Percentiles rank a stretch among this genome's conserved stretches.
Conservation (phyloP, 2,113 vertebrate species). For the Anolis sagrei region DNA sequence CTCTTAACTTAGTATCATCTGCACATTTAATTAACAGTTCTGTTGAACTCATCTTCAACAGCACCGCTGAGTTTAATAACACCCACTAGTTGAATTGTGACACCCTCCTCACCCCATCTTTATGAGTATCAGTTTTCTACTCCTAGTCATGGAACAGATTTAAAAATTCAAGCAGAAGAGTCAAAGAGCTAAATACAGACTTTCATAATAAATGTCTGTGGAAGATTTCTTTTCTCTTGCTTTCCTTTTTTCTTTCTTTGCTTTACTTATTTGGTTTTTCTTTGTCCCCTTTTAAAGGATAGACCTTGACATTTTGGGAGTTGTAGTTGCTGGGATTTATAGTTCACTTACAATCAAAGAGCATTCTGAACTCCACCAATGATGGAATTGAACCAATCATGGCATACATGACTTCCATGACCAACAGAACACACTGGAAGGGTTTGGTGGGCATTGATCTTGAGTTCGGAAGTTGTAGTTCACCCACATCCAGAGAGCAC, state of each 20-base stretch:
- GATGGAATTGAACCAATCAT: too few species aligned
- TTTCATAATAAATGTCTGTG: neutral
- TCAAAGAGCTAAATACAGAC: neutral
- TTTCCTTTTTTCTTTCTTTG: neutral
- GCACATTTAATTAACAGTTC: constrained; percentile 15
- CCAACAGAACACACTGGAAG: too few species aligned
- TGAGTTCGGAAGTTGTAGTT: too few species aligned
- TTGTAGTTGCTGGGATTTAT: too few species aligned
- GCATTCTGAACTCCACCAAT: too few species aligned
- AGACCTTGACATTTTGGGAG: too few species aligned
- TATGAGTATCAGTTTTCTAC: neutral
- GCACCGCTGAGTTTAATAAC: constrained; percentile 19
- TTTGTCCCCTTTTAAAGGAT: neutral
- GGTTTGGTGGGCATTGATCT: too few species aligned
- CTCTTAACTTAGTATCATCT: constrained; percentile 20
- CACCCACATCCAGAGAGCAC: too few species aligned
- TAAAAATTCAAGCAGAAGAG: neutral
- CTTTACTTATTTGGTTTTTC: neutral
- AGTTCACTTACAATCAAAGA: too few species aligned
- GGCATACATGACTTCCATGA: too few species aligned
- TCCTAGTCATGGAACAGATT: neutral
- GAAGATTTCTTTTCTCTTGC: neutral
- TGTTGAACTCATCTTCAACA: constrained; percentile 19
- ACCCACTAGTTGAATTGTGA: neutral
- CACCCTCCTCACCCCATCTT: constrained; percentile 3